phyloP scores from a whole-genome alignment of 2,888 invertebrate genomes.

The Macrosiphum euphorbiae region DNA sequence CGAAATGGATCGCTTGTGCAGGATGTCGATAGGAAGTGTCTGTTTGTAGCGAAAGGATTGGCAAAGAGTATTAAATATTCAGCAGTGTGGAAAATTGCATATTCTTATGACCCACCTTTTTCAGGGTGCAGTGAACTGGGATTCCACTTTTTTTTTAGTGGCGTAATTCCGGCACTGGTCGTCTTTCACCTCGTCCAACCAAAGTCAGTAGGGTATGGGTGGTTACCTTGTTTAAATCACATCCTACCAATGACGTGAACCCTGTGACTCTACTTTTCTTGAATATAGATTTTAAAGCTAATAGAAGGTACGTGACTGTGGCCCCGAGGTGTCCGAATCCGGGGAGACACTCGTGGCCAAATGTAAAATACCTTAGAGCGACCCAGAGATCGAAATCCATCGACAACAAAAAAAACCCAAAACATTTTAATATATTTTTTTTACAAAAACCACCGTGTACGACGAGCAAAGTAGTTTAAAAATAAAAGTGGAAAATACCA shows the following conservation, averaged over 20 bases:
- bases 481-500: background rate
- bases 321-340: background rate
- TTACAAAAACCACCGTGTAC: background rate
- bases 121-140: background rate
- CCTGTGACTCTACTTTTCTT: background rate
- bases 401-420: too few species aligned
- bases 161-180: background rate
- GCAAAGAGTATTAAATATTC: background rate
- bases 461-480: background rate
- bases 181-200: background rate
- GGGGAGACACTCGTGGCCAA: background rate
- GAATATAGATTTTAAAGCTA: background rate
- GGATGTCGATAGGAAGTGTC: too few species aligned
- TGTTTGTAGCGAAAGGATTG: too few species aligned
- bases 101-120: background rate
- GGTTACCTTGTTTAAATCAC: background rate
- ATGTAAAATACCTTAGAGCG: background rate
- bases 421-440: background rate
- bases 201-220: background rate
- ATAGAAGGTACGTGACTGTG: background rate
- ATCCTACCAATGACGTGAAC: too few species aligned
- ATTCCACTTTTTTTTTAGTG: background rate
- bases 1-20: too few species aligned
- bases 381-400: background rate
- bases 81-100: background rate